Conservation (phyloP, 1,140 invertebrate genomes). For the Zelostemma sp. region DNA sequence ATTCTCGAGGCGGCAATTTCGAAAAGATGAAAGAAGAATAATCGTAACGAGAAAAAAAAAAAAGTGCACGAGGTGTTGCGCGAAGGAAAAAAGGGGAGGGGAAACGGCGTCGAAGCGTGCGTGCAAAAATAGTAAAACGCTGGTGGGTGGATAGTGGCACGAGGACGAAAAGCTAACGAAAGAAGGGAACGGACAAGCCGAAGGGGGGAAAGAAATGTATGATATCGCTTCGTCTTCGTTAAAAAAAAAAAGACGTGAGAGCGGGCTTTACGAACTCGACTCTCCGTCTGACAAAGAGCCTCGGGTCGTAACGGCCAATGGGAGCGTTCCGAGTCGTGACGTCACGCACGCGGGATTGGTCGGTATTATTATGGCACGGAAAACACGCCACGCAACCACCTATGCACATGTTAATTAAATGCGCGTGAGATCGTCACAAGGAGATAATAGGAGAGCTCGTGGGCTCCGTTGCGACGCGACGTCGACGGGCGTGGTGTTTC, state of each 20-base stretch:
- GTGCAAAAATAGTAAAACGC: conserved; percentile 26
- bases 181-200: neutral
- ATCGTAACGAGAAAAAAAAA: too few relatives aligned
- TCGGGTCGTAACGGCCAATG: conserved; percentile 49
- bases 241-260: conserved; percentile 17
- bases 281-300: conserved; percentile 57
- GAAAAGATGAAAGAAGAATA: too few relatives aligned
- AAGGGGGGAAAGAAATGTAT: neutral
- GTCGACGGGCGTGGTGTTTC: conserved; percentile 18
- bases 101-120: conserved; percentile 18
- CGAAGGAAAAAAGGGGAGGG: too few relatives aligned
- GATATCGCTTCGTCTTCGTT: too few relatives aligned
- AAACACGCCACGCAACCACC: conserved; percentile 68
- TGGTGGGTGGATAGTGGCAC: neutral
- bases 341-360: conserved; percentile 57
- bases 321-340: conserved; percentile 43
- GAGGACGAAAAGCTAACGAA: neutral
- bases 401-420: conserved; percentile 60
- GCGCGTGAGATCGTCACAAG: conserved; percentile 44
- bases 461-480: neutral
- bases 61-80: too few relatives aligned
- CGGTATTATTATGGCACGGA: conserved; percentile 56
- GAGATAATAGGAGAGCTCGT: conserved; percentile 34
- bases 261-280: conserved; percentile 35
- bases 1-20: too few relatives aligned